Conservation (phyloP, 2,797 vertebrate genomes). For the Paratrypauchen microcephalus region DNA sequence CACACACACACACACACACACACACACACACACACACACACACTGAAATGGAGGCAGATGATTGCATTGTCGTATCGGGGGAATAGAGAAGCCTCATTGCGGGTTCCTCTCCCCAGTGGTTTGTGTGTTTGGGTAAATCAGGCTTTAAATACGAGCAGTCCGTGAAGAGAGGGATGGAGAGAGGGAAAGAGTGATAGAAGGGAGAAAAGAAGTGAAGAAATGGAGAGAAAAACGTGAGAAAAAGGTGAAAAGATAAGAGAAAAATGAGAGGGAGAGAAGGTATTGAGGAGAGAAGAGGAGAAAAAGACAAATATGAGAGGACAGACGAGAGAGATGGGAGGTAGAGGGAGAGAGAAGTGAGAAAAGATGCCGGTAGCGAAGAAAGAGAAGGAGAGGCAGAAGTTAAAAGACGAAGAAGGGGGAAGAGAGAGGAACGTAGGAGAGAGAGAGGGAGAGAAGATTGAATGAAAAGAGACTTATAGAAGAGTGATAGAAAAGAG, state of each 20-base stretch:
- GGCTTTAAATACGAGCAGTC: constrained; percentile 57
- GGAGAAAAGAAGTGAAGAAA: not conserved
- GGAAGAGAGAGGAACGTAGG: not conserved
- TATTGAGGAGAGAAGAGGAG: too few species aligned
- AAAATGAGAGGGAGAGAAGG: too few species aligned
- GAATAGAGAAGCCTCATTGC: constrained; percentile 28
- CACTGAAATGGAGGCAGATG: constrained; percentile 53
- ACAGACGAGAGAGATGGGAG: too few species aligned
- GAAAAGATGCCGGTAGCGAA: not conserved
- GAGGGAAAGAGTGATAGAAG: not conserved
- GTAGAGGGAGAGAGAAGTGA: not conserved
- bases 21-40: constrained; percentile 38
- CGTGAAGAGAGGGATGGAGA: constrained; percentile 24
- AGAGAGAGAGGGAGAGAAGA: not conserved
- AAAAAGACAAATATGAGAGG: too few species aligned
- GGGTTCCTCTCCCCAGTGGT: constrained; percentile 27
- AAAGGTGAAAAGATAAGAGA: too few species aligned
- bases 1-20: too few species aligned
- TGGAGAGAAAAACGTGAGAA: too few species aligned
- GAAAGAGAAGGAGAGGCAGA: too few species aligned
- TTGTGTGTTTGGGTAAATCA: constrained; percentile 53
- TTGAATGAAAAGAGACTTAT: not conserved
- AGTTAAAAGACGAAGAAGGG: not conserved
- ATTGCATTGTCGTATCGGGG: constrained; percentile 49
- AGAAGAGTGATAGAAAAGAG: not conserved